Evolutionary conservation across 2,888 invertebrate genomes (phyloP), one percentile per base, ranked within the genome.

Genomic region (Drosophila emarginata): DNA sequence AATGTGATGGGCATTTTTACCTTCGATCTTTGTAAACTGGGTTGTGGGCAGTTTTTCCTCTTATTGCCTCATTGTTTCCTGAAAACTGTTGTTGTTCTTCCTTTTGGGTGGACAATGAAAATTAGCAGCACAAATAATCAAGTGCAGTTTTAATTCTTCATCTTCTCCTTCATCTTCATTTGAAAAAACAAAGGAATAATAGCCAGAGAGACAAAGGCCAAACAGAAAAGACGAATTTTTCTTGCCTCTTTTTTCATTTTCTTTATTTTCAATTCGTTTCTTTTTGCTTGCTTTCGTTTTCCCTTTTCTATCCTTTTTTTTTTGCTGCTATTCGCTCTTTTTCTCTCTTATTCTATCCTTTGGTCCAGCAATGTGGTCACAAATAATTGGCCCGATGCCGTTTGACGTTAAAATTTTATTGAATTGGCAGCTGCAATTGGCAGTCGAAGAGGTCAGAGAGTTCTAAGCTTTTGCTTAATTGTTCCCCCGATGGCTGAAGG

Each of bases 361-460:
- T 60, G 71, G 74, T 70, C 58, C 78, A 65, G 45, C 45, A 45
- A 70, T 80, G 80, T 72, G 80, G 83, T 80, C 78, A 83, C 80
- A 80, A 83, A 78, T 80, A 80, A 78, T 80, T 80, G 80, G 83
- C 83, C 80, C 61, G 72, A 75, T 72, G 80, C 70, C 70, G 64
- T 80, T 80, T 75, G 80, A 83, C 72, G 80, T 78, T 80, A 78
- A 80, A 78, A 78, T 83, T 83, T 80, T 80, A 80, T 80, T 83
- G 80, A 80, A 83, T 83, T 54, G 78, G 69, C 76, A 74, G 80
- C 76, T 70, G 77, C 88, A 77, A 77, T 83, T 80, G 87, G 74
- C 86, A 87, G 81, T 77, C 65, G 68, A 45, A 45, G 45, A 45
- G 45, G 45, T 45, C 45, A 45, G 45, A 74, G 57, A 66, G 67